phyloP scores from a whole-genome alignment of 2,888 invertebrate genomes.

The Lepidocyrtoides sp. region DNA sequence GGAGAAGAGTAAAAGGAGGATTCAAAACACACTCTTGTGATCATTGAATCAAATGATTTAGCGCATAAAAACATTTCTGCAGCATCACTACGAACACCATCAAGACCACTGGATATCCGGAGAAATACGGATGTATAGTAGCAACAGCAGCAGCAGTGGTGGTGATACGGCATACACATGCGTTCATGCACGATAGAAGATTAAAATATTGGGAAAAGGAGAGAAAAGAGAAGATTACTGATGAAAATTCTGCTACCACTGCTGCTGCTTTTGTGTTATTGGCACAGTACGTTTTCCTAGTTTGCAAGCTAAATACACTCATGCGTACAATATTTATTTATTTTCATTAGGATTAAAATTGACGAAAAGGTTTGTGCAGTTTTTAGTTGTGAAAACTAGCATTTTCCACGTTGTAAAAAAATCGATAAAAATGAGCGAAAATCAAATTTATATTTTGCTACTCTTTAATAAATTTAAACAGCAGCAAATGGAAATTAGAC shows the following conservation, averaged over 20 bases:
- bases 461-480: too few species aligned
- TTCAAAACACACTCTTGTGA: neutral
- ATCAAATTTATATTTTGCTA: too few species aligned
- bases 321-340: neutral
- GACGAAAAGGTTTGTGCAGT: neutral
- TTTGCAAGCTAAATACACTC: neutral
- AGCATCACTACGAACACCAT: too few species aligned
- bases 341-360: conserved; percentile 1
- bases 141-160: too few species aligned
- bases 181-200: neutral
- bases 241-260: neutral
- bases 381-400: too few species aligned
- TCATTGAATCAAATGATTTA: conserved; percentile 34
- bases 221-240: neutral
- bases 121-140: too few species aligned
- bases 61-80: conserved; percentile 18
- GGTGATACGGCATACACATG: neutral
- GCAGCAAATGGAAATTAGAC: too few species aligned
- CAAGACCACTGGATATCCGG: too few species aligned
- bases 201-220: neutral
- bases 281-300: too few species aligned
- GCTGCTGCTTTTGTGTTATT: too few species aligned
- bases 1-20: neutral
- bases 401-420: too few species aligned
- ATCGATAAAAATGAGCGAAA: too few species aligned